Evolutionary conservation across 2,797 vertebrate genomes (phyloP), one percentile per base, ranked within the genome.

Genomic region (Channa striata): DNA sequence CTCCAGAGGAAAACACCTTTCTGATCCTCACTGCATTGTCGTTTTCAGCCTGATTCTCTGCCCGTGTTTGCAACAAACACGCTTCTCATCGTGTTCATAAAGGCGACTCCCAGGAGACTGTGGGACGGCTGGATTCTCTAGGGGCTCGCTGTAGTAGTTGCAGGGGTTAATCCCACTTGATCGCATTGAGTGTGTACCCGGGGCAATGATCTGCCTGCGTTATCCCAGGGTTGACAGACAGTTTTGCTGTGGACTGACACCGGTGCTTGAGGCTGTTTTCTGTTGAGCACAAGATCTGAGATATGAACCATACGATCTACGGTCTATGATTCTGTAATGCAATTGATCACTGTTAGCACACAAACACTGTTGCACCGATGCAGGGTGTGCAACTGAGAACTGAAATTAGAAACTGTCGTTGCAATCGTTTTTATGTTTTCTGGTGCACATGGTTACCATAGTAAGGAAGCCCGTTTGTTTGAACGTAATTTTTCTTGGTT

Each of bases 31-130:
- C 25, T 37, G 36, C 54, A 67, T 87, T 77, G 56, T 67, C 54
- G 75, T 80, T 62, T 71, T 59, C 20, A 59, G 20, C 33, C 54
- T 40, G 20, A 61, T 47, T 20, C 37, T 59, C 52, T 10, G 53
- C 9, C 34, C 68, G 68, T 43, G 42, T 69, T 62, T 68, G 46
- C 21, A 59, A 60, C 42, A 60, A 74, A 70, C 67, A 68, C 13
- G 40, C 44, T 21, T 58, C 58, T 81, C 54, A 43, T 68, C 80
- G 75, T 75, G 48, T 44, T 66, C 63, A 78, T 62, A 30, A 52
- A 71, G 46, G 44, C 2, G 6, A 16, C 9, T 48, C 59, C 54
- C 53, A 21, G 46, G n/a, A 17, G 48, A 43, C 23, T 1, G 44
- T 1, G 33, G 37, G 9, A 14, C 48, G 34, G n/a, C 70, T 34